Evolutionary conservation across 1,140 invertebrate species (phyloP), one percentile per base, ranked within the genome.

Genomic region (Pseudobourletiella spinata): DNA sequence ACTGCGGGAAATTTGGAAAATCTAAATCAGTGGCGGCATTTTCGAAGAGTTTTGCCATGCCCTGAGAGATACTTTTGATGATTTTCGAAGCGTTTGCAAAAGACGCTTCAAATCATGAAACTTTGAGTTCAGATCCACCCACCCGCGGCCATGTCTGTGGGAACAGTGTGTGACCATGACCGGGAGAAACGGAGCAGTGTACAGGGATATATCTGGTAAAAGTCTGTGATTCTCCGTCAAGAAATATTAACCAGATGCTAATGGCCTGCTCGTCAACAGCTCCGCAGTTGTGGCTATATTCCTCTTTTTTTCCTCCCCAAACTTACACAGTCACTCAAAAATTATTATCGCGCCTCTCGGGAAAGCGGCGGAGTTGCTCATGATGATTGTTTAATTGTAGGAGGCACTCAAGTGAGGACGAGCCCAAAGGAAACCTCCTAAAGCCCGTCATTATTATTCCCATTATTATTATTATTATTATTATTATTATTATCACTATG

Each of bases 331-430:
- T 48, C 44, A 48, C 20, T 15, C 44, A 39, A 39, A n/a, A 39
- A 39, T 39, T 39, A 39, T 39, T n/a, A 39, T n/a, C 32, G n/a
- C 8, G n/a, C n/a, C n/a, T n/a, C n/a, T n/a, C n/a, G 32, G n/a
- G 32, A n/a, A 39, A 39, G 32, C 32, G 8, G 8, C n/a, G 8
- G 32, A 39, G 32, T 46, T 46, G 15, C 22, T 46, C 48, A 51
- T 51, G 48, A 25, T 51, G 48, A 51, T 51, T 51, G 48, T 51
- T 51, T 51, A 24, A 51, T 51, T 51, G n/a, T 22, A 26, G 25
- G 28, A 51, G 11, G 48, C 48, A 51, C 25, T 51, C 22, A 26
- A 51, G 14, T 26, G 3, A 3, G 44, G 8, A 39, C n/a, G n/a
- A n/a, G n/a, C n/a, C n/a, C n/a, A n/a, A n/a, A n/a, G n/a, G n/a